Base-by-base conservation (phyloP, 92 coral and sea anemone genomes). In the Phenganax subtilis region DNA sequence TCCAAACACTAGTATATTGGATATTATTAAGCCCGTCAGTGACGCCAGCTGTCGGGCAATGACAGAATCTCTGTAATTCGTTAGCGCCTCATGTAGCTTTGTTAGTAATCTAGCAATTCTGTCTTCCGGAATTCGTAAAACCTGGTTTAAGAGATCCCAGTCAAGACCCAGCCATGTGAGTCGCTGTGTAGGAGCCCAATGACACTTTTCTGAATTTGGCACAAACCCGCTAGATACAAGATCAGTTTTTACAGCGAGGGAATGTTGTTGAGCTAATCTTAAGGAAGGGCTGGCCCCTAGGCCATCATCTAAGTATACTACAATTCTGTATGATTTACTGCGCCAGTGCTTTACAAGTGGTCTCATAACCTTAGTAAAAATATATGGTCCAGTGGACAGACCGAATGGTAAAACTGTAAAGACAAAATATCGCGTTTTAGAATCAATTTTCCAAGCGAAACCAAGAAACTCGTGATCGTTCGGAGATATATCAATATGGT, bases 311-410 rank as follows among this genome's bases (percentile, higher is more conserved):
- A 87, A 79, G 64, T 71, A 84, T 28, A 76, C 55, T 59, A 78
- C 89, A 61, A 84, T 78, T 44, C 47, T 71, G 16, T 61, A 73
- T 0, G 87, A 85, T 12, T 74, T 75, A 30, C 14, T 59, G 37
- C 85, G 59, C 92, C 87, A 84, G 72, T 75, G 80, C 73, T 82
- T 73, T 4, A 89, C 88, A 11, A 87, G 85, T 7, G 90, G 87
- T 77, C 90, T 76, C 51, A 89, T 71, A 30, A 75, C 69, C 72
- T 87, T 89, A 54, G 90, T 89, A 56, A 89, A 89, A 75, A 87
- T 56, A 51, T 84, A 87, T 55, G 92, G 90, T 37, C 84, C 89
- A 16, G 89, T 80, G 56, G 85, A 75, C 51, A 88, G 84, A 9
- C 86, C 89, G 54, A 85, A 85, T 7, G 85, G 87, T 12, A 88